These are phyloP conservation scores for Semotilus atromaculatus DNA, from an alignment of 2,797 vertebrate genomes.

Conservation along the genomic window DNA sequence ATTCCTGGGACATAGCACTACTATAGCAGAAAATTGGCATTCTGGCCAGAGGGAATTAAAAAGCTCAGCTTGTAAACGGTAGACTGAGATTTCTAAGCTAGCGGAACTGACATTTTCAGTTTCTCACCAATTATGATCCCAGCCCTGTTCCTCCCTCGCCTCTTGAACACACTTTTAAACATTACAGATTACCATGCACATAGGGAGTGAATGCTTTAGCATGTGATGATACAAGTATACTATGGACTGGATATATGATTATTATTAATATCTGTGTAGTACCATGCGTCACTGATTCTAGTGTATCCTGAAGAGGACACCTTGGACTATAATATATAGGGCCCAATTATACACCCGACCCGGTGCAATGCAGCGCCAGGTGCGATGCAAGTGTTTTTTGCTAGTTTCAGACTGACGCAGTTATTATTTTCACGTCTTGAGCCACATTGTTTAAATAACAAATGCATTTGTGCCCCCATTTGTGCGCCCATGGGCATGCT, in stretches of 20 bases:
- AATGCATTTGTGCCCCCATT: too few species aligned
- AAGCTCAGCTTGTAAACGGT: conserved; percentile 82
- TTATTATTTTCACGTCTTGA: too few species aligned
- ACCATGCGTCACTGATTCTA: neutral
- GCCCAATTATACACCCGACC: too few species aligned
- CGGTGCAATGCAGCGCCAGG: too few species aligned
- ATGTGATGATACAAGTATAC: neutral
- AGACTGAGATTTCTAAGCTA: conserved; percentile 83
- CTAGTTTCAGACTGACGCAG: too few species aligned
- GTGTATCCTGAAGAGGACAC: neutral
- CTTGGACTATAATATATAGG: neutral
- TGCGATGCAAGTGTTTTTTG: too few species aligned
- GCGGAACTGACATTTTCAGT: conserved; percentile 87
- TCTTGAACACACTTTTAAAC: conserved; percentile 61
- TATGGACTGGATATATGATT: neutral
- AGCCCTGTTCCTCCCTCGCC: conserved; percentile 64
- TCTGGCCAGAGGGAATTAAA: conserved; percentile 87
- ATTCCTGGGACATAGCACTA: conserved; percentile 84
- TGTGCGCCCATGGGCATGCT: too few species aligned
- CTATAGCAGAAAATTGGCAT: conserved; percentile 92
- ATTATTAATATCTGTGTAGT: neutral
- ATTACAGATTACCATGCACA: conserved; percentile 50
- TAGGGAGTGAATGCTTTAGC: conserved; percentile 5
- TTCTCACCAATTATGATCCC: conserved; percentile 84
- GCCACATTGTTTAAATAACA: too few species aligned